phyloP scores from a whole-genome alignment of 2,113 vertebrate species.

The Triplophysa dalaica region DNA sequence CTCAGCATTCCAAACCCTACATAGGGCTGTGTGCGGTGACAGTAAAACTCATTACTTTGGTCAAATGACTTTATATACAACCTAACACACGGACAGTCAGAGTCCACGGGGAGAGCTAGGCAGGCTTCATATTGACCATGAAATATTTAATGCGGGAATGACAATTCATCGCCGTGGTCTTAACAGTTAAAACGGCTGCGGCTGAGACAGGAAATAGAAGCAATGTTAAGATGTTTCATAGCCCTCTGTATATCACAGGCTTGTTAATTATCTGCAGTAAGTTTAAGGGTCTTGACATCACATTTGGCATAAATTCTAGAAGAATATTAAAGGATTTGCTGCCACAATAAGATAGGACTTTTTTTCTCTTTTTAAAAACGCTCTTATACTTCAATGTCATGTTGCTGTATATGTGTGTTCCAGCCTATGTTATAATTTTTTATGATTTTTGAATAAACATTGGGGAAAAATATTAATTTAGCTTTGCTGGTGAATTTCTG shows the following conservation, averaged over 20 bases:
- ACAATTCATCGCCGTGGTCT: conserved; percentile 62
- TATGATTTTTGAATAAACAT: conserved; percentile 34
- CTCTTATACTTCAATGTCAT: background rate
- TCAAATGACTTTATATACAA: conserved; percentile 74
- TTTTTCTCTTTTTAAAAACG: background rate
- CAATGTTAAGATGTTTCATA: conserved; percentile 67
- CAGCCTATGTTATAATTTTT: conserved; percentile 11
- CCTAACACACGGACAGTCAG: conserved; percentile 62
- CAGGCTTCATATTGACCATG: conserved; percentile 73
- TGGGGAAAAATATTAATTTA: conserved; percentile 8
- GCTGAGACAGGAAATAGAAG: conserved; percentile 57
- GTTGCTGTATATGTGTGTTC: conserved; percentile 25
- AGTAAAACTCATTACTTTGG: conserved; percentile 71
- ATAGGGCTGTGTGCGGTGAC: conserved; percentile 63
- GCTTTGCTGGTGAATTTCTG: background rate
- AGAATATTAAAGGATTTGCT: conserved; percentile 9
- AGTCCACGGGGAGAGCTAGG: conserved; percentile 63
- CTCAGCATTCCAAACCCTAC: conserved; percentile 59
- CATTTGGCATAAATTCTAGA: conserved; percentile 56
- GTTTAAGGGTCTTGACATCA: conserved; percentile 64
- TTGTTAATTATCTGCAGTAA: conserved; percentile 72
- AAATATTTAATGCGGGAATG: conserved; percentile 75
- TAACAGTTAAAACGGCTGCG: background rate
- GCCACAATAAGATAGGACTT: conserved; percentile 3
- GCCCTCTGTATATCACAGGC: conserved; percentile 65